These are phyloP conservation scores for Mycteria americana DNA, from an alignment of 2,797 vertebrate genomes.

Conservation along the genomic window DNA sequence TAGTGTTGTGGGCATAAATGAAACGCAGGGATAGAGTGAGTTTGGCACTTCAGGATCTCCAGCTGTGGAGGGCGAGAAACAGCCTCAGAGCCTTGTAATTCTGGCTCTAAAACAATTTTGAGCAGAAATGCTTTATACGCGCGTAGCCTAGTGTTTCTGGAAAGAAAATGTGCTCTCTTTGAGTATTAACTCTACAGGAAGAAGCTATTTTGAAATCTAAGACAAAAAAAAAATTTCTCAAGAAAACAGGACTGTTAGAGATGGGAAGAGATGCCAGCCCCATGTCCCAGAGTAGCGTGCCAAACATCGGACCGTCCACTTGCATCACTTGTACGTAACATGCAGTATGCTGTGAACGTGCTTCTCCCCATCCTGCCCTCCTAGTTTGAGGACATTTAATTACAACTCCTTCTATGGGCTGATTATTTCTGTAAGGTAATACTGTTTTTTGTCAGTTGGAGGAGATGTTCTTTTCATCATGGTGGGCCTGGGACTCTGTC, in stretches of 20 bases:
- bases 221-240: neutral
- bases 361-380: neutral
- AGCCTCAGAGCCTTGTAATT: neutral
- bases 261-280: neutral
- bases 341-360: neutral
- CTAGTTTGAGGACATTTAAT: neutral
- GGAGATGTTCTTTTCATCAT: neutral
- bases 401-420: neutral
- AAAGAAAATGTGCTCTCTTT: neutral
- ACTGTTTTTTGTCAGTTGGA: neutral
- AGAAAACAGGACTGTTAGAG: neutral
- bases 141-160: neutral
- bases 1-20: neutral
- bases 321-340: neutral
- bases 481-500: neutral
- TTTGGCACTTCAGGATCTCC: neutral
- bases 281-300: rapidly evolving
- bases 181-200: neutral
- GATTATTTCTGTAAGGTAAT: neutral
- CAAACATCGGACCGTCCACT: no score
- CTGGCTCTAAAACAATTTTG: neutral
- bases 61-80: neutral
- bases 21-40: neutral
- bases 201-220: neutral
- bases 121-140: neutral